Evolutionary conservation across 2,113 vertebrate species (phyloP).

Genomic region (Catharus bicknelli): DNA sequence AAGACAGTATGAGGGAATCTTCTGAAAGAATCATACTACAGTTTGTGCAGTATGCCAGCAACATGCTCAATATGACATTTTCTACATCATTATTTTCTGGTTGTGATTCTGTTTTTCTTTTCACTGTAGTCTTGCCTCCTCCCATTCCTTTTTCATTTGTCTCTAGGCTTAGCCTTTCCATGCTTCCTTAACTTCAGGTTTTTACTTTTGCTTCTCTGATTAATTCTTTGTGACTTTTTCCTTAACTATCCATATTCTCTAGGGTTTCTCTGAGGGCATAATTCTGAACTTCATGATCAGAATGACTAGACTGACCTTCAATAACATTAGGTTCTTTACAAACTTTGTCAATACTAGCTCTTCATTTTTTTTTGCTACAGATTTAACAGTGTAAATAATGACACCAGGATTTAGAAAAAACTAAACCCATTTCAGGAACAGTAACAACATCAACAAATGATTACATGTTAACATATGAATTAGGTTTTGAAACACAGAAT

Average conservation of each 20-base stretch:
- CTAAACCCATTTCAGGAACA: not conserved
- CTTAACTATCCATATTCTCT: conserved; percentile 4
- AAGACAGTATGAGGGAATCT: not conserved
- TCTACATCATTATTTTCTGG: not conserved
- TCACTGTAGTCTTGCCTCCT: not conserved
- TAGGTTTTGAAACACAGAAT: not conserved
- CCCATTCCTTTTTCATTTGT: not conserved
- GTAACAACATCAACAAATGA: not conserved
- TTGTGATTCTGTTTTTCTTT: not conserved
- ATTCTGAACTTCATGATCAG: conserved; percentile 36
- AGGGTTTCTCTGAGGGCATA: conserved; percentile 21
- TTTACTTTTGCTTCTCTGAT: conserved; percentile 46
- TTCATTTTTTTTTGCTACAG: not conserved
- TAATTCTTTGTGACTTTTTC: conserved; percentile 56
- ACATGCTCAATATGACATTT: not conserved
- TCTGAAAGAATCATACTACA: not conserved
- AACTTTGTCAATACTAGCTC: conserved; percentile 12
- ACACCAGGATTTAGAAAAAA: not conserved
- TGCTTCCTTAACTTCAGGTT: conserved; percentile 16
- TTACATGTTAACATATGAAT: not conserved
- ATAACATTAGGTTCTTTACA: not conserved
- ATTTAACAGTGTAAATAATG: not conserved
- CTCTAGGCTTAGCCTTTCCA: conserved; percentile 38
- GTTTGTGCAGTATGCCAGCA: not conserved
- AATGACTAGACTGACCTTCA: conserved; percentile 46